Evolutionary conservation across 2,113 vertebrate species (phyloP), one percentile per base, ranked within the genome.

Genomic region (Cyprinodon tularosa): DNA sequence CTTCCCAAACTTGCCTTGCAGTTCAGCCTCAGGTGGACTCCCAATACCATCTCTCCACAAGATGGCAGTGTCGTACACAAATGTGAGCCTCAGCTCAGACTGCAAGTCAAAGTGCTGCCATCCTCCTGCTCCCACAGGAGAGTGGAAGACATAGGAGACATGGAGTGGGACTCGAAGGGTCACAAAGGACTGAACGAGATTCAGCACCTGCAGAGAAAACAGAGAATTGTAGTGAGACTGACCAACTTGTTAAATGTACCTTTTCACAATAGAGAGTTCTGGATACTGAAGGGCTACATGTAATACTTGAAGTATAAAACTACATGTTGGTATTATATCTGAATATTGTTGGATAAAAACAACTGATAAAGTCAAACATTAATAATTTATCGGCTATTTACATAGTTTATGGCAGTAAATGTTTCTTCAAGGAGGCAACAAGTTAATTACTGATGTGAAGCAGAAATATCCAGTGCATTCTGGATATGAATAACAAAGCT

Each of bases 41-140:
- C 96, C 96, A 0, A 99, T 93, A 0, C 98, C 98, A 0, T 98
- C 97, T 62, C 89, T 94, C 98, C 98, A 99, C 91, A 99, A 93
- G 95, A 98, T 98, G 96, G 98, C 97, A 85, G 98, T 99, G 93
- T 99, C 97, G 70, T 99, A 99, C 91, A 99, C 97, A 3, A 99
- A 99, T 20, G 97, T 99, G 12, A 99, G 94, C n/a, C 96, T 94
- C 0, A 99, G 94, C 91, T 98, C 97, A 0, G 98, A 96, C 88
- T 96, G 96, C 12, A 98, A 83, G 82, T 99, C 98, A 44, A 99
- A 98, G 87, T 99, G 98, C 89, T 99, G 98, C 98, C 98, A 99
- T 48, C 97, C 96, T 14, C 96, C 96, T 0, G 89, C 82, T 0
- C 95, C 98, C 81, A 95, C 96, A 0, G 98, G 97, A 0, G 98